phyloP scores from a whole-genome alignment of 92 coral and sea anemone genomes.

The Zoanthus sociatus region DNA sequence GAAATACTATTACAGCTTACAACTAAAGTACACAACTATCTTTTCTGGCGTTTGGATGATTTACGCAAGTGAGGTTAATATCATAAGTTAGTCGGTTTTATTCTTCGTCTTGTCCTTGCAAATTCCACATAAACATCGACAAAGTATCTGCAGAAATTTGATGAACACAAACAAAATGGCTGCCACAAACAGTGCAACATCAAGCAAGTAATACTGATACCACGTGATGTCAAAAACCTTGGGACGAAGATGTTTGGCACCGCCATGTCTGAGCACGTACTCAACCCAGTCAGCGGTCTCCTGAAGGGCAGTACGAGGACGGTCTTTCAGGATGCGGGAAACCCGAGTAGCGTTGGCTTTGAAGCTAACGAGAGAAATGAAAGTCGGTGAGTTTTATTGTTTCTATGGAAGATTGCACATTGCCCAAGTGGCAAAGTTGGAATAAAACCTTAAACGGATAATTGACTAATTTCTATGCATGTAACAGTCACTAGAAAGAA shows the following conservation, averaged over 20 bases:
- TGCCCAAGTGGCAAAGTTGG: not conserved
- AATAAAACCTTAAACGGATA: too few relatives aligned
- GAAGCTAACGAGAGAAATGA: constrained; percentile 16
- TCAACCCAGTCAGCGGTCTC: constrained; percentile 70
- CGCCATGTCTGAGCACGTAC: constrained; percentile 67
- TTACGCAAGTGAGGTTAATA: not conserved
- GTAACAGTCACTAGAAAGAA: too few relatives aligned
- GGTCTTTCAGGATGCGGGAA: constrained; percentile 49
- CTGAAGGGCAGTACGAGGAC: constrained; percentile 43
- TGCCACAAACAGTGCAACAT: constrained; percentile 28
- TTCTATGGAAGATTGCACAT: not conserved
- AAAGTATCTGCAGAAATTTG: constrained; percentile 21
- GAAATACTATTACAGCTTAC: not conserved
- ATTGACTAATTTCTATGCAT: too few relatives aligned
- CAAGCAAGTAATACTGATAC: constrained; percentile 53
- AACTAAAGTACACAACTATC: not conserved
- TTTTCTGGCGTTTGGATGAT: not conserved
- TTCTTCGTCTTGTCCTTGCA: constrained; percentile 19
- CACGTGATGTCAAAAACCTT: constrained; percentile 67
- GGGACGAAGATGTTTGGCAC: constrained; percentile 65
- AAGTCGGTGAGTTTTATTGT: not conserved
- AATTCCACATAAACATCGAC: constrained; percentile 1
- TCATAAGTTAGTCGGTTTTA: constrained; percentile 25
- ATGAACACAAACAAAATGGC: constrained; percentile 22
- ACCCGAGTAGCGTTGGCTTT: constrained; percentile 36